phyloP scores from a whole-genome alignment of 2,113 vertebrate genomes.

The Stomatorhinus ivindoensis region DNA sequence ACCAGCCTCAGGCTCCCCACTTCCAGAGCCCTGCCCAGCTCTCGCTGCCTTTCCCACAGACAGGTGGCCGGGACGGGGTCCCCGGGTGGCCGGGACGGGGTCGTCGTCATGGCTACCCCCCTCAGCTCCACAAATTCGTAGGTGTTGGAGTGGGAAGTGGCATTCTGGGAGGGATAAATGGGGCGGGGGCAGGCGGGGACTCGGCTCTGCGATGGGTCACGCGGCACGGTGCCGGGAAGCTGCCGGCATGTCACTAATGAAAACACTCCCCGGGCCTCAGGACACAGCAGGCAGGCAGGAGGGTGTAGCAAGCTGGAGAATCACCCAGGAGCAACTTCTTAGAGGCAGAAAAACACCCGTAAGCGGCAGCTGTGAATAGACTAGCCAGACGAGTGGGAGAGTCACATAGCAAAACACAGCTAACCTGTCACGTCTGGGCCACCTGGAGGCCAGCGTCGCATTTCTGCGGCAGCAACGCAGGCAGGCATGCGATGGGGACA shows the following conservation, averaged over 20 bases:
- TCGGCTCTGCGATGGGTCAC: background rate
- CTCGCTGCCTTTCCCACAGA: background rate
- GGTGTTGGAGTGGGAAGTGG: background rate
- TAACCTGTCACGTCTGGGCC: background rate
- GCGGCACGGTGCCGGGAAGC: background rate
- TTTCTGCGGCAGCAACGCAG: background rate
- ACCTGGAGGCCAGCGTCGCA: background rate
- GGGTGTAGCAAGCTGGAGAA: background rate
- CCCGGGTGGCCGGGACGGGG: background rate
- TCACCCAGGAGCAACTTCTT: background rate
- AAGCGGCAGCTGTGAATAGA: background rate
- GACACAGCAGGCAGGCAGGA: background rate
- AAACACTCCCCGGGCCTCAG: background rate
- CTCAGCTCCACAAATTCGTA: background rate
- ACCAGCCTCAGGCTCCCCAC: background rate
- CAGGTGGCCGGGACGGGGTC: background rate
- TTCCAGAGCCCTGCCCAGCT: background rate
- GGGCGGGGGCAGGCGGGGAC: background rate
- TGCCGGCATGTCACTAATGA: background rate
- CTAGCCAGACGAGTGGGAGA: background rate
- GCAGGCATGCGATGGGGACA: background rate
- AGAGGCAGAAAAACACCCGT: background rate
- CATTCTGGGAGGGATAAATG: background rate
- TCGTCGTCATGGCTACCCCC: conserved; percentile 8
- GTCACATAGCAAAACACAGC: background rate